phyloP scores from a whole-genome alignment of 2,113 vertebrate genomes.

The Boleophthalmus pectinirostris region DNA sequence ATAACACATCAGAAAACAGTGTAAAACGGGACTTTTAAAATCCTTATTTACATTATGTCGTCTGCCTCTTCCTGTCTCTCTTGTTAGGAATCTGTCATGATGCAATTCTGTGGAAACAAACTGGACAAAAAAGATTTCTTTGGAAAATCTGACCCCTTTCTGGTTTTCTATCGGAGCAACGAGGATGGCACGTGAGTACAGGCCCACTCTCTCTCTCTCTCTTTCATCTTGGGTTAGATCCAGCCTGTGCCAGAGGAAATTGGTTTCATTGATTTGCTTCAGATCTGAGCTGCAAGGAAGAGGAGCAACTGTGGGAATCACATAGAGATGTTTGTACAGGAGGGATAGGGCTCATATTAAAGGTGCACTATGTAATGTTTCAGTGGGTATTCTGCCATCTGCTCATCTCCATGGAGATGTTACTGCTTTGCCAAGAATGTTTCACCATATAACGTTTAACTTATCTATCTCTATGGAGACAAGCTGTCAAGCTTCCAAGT shows the following conservation, averaged over 20 bases:
- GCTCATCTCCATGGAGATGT: no score
- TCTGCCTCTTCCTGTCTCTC: slow-evolving; percentile 1
- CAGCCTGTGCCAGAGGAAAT: slow-evolving; percentile 54
- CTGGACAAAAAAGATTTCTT: slow-evolving; percentile 92
- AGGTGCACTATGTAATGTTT: no score
- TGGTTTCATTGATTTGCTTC: slow-evolving; percentile 56
- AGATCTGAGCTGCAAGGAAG: slow-evolving; percentile 38
- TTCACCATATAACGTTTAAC: no score
- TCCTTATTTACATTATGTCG: not conserved
- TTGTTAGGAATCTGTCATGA: slow-evolving; percentile 83
- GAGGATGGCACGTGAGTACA: slow-evolving; percentile 86
- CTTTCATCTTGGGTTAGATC: slow-evolving; percentile 39
- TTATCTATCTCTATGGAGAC: no score
- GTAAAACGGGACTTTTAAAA: not conserved
- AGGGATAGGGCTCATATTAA: not conserved
- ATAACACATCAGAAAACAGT: no score
- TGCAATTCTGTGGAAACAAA: slow-evolving; percentile 90
- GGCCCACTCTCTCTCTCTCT: not conserved
- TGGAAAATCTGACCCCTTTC: slow-evolving; percentile 88
- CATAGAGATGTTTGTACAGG: slow-evolving; percentile 13
- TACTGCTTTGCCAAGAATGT: no score
- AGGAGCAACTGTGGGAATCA: slow-evolving; percentile 31
- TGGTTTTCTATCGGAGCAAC: slow-evolving; percentile 88
- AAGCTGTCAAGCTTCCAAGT: no score
- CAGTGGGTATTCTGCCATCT: no score